Base-by-base conservation (phyloP, 2,113 vertebrate genomes). In the Bufo gargarizans region DNA sequence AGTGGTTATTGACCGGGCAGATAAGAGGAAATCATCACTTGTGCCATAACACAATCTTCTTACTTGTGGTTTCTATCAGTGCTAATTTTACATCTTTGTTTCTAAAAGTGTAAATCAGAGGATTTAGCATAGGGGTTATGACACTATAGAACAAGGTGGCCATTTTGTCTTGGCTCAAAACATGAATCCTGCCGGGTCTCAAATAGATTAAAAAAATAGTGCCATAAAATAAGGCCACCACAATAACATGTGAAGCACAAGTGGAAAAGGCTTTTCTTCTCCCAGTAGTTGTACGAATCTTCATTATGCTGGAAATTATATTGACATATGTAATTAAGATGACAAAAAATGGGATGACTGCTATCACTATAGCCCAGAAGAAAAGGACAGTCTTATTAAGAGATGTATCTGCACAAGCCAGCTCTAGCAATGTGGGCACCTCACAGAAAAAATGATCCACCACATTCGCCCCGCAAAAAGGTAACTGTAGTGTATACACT, bases 361-460 rank as follows among this genome's bases (percentile, higher is more conserved):
- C 43, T 74, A 47, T 45, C 6, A 74, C 45, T 19, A 74, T 49
- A 47, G 71, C 71, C 2, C 43, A 47, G 43, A 74, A 47, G 71
- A 74, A 74, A 74, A 74, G 71, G 45, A 74, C 14, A 6, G 45
- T 74, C 71, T 47, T 74, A 74, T 74, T 47, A 17, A 19, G 71
- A 17, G 71, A 74, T 47, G 71, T 74, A 47, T 74, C 71, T 74
- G 71, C 33, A 8, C 65, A 65, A 67, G 22, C 86, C 50, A 85
- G 71, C 65, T 45, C 79, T 16, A 87, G 7, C 10, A 81, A 17
- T 59, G 65, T 69, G 14, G 80, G 69, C 4, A 22, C 61, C 43
- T 87, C 86, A 82, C 78, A 82, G 55, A 87, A 89, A 53, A 59
- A 84, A 78, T 87, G 55, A 6, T 83, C 88, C 14, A 74, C 71